Evolutionary conservation across 2,113 vertebrate genomes (phyloP), one percentile per base, ranked within the genome.

Genomic region (Aegithalos caudatus): DNA sequence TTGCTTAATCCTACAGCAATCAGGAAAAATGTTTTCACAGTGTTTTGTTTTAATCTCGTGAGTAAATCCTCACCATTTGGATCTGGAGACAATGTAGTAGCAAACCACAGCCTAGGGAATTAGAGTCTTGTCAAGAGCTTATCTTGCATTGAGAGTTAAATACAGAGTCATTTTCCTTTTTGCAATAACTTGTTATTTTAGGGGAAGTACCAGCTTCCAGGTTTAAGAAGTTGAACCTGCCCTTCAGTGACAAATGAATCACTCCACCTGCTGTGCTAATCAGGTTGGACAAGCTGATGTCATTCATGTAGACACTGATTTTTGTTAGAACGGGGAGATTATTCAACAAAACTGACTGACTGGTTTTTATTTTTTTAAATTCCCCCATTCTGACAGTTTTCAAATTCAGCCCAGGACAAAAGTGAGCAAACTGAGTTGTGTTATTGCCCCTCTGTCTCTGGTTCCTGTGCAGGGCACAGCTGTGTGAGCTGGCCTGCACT

Each of bases 101-200:
- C 50, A 70, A 91, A 89, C 47, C 58, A 57, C 73, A 61, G 60
- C 73, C 81, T 57, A 50, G 83, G 70, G 78, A 82, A 80, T 77
- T 58, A 62, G 31, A 57, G 91, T 42, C 70, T 79, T 95, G 77
- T 74, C 89, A 95, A 47, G 44, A 91, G 89, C 53, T 91, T 91
- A 67, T 87, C 93, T 91, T 65, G n/a, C 42, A 60, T 54, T 87
- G 54, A 54, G 70, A 85, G 84, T 58, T 76, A 61, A 84, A 87
- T 23, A 67, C 28, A 76, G 71, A 87, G 42, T 58, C n/a, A 77
- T 88, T 90, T 92, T 77, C 54, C 58, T 85, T 72, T 82, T 90
- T 90, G 77, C 90, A 87, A 10, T 65, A 81, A 64, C 65, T 69
- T 60, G 42, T 70, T 86, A 25, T 65, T 86, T 48, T 65, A 62